These are phyloP conservation scores for Dasypogon diadema DNA, from an alignment of 2,888 invertebrate genomes.

Conservation along the genomic window DNA sequence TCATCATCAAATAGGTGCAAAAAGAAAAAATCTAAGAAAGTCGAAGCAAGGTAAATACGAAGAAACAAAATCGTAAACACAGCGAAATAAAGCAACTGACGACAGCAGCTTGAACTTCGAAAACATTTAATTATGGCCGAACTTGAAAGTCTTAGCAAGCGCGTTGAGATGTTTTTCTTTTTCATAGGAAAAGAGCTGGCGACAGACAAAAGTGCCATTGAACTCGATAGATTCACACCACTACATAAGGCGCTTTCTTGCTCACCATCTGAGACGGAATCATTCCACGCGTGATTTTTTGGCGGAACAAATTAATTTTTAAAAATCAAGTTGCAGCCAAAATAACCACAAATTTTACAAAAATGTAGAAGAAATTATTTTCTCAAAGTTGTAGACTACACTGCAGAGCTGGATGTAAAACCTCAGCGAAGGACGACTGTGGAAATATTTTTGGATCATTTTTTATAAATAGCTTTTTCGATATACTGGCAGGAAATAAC, in stretches of 20 bases:
- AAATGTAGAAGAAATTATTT: too few species aligned
- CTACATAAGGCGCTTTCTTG: background rate
- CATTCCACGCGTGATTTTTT: background rate
- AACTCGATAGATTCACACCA: background rate
- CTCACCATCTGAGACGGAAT: background rate
- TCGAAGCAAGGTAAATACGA: background rate
- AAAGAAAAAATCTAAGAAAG: background rate
- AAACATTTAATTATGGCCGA: background rate
- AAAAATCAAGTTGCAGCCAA: background rate
- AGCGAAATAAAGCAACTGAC: background rate
- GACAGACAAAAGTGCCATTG: background rate
- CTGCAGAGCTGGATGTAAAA: too few species aligned
- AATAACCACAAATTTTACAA: background rate
- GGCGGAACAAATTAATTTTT: background rate
- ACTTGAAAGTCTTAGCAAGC: constrained; percentile 26
- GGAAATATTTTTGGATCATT: background rate
- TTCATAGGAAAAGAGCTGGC: background rate
- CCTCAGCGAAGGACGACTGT: too few species aligned
- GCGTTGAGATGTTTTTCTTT: background rate
- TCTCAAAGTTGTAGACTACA: too few species aligned
- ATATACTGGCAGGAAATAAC: background rate
- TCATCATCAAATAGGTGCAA: background rate
- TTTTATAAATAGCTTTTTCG: background rate
- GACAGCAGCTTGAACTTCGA: background rate
- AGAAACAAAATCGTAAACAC: background rate